Evolutionary conservation across 2,797 vertebrate species (phyloP), one percentile per base, ranked within the genome.

Genomic region (Mormyrus proboscirostris): DNA sequence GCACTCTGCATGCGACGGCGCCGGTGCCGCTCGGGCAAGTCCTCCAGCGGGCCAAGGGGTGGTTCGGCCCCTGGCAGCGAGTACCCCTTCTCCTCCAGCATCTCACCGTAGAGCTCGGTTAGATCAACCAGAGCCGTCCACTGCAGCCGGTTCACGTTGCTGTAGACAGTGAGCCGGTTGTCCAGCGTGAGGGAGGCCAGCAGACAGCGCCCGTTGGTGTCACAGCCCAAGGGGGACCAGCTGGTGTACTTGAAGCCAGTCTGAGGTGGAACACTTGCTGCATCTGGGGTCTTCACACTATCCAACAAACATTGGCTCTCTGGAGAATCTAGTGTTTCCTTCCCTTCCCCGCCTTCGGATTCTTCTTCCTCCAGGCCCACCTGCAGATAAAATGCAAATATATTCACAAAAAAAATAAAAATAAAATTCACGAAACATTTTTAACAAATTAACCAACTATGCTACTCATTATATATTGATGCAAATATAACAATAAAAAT

Each of bases 141-240:
- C 90, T 97, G 96, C 0, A 98, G 95, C 0, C 95, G 95, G 93
- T 96, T 97, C 89, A 96, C 94, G 93, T 98, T 98, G 7, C 96
- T 94, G 9, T 98, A 96, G 90, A 99, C 89, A n/a, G 96, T 97
- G 83, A 99, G 93, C 25, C 97, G 94, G 90, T 97, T 97, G 94
- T 99, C 98, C 90, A 99, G 95, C 0, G 97, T 98, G 29, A 99
- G 92, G 3, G 96, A 96, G 0, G 98, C 98, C 3, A 99, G 94
- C 14, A 99, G 95, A 93, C 98, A 98, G 87, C 98, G 95, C 3
- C 98, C 97, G 0, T 95, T 96, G 0, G 93, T 92, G 0, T 99
- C 98, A 0, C 98, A 98, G 44, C 98, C 98, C 91, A 97, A 89
- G 0, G 98, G 98, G 0, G 98, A 99, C 98, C 98, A 99, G 92